phyloP scores from a whole-genome alignment of 2,797 vertebrate species.

The Salmo trutta region DNA sequence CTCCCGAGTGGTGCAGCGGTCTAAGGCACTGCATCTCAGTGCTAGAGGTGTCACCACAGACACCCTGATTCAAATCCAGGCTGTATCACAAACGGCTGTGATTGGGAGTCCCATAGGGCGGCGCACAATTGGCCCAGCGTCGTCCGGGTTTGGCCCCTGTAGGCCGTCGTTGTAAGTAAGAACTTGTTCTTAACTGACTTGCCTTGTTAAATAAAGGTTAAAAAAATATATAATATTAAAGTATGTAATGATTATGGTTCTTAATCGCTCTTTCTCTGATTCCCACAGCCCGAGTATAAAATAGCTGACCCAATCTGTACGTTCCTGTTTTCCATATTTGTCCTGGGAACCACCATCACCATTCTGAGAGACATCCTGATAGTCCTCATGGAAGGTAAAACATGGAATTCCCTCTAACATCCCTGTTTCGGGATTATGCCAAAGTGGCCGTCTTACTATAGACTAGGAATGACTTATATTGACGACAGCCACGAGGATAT shows the following conservation, averaged over 20 bases:
- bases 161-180: no score
- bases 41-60: no score
- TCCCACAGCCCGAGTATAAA: conserved; percentile 90
- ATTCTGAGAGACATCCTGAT: conserved; percentile 85
- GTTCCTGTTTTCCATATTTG: conserved; percentile 90
- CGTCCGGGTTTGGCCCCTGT: no score
- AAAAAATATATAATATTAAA: background rate
- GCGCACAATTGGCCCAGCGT: no score
- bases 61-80: no score
- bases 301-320: conserved; percentile 93
- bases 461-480: background rate
- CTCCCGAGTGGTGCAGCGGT: no score
- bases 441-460: background rate
- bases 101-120: no score
- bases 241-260: background rate
- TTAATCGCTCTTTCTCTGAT: background rate
- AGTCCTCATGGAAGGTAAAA: conserved; percentile 87
- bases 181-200: no score
- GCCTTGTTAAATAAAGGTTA: no score
- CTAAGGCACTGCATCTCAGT: no score
- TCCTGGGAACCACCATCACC: conserved; percentile 84
- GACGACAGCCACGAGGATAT: no score
- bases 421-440: background rate
- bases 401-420: background rate
- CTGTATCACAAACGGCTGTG: no score